Conservation (phyloP, 1,140 invertebrate species). For the Monomorium pharaonis region DNA sequence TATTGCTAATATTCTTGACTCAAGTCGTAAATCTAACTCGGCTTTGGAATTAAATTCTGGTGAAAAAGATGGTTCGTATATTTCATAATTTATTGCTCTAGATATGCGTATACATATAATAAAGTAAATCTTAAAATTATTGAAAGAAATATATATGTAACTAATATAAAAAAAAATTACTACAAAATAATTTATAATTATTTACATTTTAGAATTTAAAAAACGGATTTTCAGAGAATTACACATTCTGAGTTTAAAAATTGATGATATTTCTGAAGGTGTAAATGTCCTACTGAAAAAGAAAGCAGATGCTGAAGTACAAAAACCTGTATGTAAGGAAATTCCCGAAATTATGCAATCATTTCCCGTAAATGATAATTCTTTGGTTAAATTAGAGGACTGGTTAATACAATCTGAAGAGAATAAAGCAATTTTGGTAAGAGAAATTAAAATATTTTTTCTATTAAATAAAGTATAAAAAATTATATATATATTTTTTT, state of each 20-base stretch:
- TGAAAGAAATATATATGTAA: neutral
- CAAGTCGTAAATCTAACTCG: too few relatives aligned
- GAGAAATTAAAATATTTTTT: neutral
- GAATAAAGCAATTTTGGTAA: neutral
- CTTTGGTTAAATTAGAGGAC: neutral
- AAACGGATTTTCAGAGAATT: neutral
- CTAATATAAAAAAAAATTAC: too few relatives aligned
- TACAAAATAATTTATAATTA: too few relatives aligned
- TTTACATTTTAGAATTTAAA: neutral
- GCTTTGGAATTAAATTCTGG: too few relatives aligned
- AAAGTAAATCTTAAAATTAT: too few relatives aligned
- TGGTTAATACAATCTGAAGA: neutral
- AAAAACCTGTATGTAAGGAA: neutral
- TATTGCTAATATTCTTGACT: too few relatives aligned
- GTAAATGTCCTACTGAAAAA: neutral
- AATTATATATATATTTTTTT: too few relatives aligned
- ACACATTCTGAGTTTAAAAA: neutral
- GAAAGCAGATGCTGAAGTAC: neutral
- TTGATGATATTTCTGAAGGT: neutral
- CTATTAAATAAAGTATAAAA: too few relatives aligned
- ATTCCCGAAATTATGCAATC: neutral
- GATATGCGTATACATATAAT: too few relatives aligned
- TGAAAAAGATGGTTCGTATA: too few relatives aligned
- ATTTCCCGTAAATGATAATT: neutral
- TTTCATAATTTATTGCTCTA: too few relatives aligned